Conservation (phyloP, 2,888 invertebrate genomes). For the Andrena chrysosceles region DNA sequence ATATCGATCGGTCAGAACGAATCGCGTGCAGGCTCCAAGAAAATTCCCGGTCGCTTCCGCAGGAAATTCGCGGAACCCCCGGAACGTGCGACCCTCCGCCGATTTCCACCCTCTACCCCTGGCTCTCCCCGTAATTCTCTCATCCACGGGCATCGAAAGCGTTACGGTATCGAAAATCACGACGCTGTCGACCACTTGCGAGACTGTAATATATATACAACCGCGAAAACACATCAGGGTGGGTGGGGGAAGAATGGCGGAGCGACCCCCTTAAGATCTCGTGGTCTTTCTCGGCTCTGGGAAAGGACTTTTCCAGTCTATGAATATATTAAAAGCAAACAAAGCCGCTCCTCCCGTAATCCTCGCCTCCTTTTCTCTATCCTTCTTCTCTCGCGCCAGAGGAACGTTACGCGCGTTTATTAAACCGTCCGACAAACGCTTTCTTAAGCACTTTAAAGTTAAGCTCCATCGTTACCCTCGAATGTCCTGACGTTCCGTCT, state of each 20-base stretch:
- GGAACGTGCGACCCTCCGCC: conserved; percentile 44
- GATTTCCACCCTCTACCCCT: conserved; percentile 30
- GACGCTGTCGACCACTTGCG: conserved; percentile 27
- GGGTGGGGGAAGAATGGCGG: background rate
- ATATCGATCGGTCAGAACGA: conserved; percentile 63
- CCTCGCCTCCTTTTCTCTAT: conserved; percentile 36
- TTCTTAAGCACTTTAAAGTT: conserved; percentile 77
- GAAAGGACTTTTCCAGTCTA: conserved; percentile 78
- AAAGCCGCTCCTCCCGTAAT: conserved; percentile 68
- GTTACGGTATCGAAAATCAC: conserved; percentile 43
- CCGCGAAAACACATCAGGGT: background rate
- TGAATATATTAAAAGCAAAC: conserved; percentile 83
- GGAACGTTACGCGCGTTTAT: conserved; percentile 72
- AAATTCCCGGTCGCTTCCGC: conserved; percentile 71
- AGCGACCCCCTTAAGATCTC: background rate
- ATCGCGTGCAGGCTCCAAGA: conserved; percentile 56
- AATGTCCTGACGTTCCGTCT: conserved; percentile 65
- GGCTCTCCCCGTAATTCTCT: background rate
- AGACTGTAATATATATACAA: background rate
- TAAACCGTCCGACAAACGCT: conserved; percentile 74
- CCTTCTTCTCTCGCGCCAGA: conserved; percentile 16
- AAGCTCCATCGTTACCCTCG: conserved; percentile 74
- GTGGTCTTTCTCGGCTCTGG: conserved; percentile 34
- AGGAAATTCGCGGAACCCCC: conserved; percentile 73
- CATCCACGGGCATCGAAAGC: conserved; percentile 26